Conservation (phyloP, 2,113 vertebrate genomes). For the Tretioscincus oriximinensis region DNA sequence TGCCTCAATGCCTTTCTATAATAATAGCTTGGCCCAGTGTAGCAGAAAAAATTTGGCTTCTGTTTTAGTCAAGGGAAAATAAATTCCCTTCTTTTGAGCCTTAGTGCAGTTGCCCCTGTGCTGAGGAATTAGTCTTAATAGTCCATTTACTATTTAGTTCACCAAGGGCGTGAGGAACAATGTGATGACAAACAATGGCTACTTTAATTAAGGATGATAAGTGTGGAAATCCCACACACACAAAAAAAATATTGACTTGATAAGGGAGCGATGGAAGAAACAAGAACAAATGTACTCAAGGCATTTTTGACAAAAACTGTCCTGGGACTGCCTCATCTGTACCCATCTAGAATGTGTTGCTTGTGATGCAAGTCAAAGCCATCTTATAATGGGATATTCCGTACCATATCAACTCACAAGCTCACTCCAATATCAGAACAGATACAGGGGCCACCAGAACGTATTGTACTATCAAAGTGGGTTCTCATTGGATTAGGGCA, state of each 20-base stretch:
- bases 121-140: not conserved
- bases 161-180: not conserved
- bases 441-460: no score
- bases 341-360: no score
- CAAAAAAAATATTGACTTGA: not conserved
- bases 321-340: no score
- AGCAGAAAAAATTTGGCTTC: slow-evolving; percentile 17
- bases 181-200: not conserved
- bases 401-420: no score
- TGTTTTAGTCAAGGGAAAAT: not conserved
- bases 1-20: slow-evolving; percentile 57
- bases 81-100: not conserved
- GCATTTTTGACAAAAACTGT: no score
- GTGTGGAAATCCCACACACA: not conserved
- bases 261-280: no score
- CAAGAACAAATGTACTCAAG: no score
- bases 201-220: not conserved
- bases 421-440: no score
- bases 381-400: no score
- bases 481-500: no score
- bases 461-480: no score
- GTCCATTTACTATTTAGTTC: not conserved
- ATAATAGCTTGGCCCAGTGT: not conserved
- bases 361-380: no score
- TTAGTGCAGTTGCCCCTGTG: not conserved